Conservation (phyloP, 2,888 invertebrate genomes). For the Acleris holmiana region DNA sequence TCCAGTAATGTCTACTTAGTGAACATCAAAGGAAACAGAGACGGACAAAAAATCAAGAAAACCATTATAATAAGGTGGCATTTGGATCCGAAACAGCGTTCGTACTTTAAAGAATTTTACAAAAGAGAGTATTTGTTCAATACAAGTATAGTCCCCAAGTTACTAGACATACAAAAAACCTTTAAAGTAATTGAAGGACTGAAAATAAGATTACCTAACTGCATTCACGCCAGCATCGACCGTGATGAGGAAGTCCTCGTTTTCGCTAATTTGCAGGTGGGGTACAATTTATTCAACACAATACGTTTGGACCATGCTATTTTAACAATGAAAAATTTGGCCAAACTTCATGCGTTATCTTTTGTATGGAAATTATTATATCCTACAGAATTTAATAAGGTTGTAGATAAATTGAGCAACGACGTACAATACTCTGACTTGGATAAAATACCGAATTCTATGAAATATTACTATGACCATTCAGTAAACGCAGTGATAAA, state of each 20-base stretch:
- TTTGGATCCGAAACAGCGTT: slow-evolving; percentile 52
- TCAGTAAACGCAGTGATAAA: slow-evolving; percentile 61
- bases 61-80: slow-evolving; percentile 62
- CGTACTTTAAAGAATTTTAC: slow-evolving; percentile 58
- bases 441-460: slow-evolving; percentile 53
- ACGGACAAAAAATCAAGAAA: slow-evolving; percentile 57
- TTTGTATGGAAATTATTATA: slow-evolving; percentile 56
- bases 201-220: slow-evolving; percentile 66
- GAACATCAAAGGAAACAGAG: slow-evolving; percentile 52
- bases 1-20: slow-evolving; percentile 56
- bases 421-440: slow-evolving; percentile 63
- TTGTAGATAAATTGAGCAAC: slow-evolving; percentile 52
- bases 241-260: slow-evolving; percentile 60
- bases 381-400: slow-evolving; percentile 53
- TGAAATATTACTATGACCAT: slow-evolving; percentile 58
- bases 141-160: slow-evolving; percentile 51
- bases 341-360: slow-evolving; percentile 66
- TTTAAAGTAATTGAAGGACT: slow-evolving; percentile 64
- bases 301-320: slow-evolving; percentile 56
- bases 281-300: slow-evolving; percentile 48
- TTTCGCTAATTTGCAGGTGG: slow-evolving; percentile 43
- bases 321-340: slow-evolving; percentile 64
- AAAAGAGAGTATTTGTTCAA: slow-evolving; percentile 60
- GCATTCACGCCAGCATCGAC: slow-evolving; percentile 56
- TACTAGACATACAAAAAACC: slow-evolving; percentile 57